Evolutionary conservation across 2,888 invertebrate species (phyloP).

Genomic region (Cephalotes varians): DNA sequence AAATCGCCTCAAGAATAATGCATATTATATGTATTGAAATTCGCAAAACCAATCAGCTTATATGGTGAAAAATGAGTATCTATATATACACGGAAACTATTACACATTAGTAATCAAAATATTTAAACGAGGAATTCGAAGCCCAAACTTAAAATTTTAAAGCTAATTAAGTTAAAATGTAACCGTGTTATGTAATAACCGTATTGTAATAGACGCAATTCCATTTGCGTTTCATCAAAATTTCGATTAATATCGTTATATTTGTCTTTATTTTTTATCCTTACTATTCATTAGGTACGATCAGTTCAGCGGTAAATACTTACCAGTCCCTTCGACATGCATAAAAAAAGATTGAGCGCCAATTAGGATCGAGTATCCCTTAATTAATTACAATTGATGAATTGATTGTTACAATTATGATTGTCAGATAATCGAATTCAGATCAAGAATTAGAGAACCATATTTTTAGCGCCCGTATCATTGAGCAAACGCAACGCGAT

Average conservation of each 20-base stretch:
- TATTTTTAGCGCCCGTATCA: not conserved
- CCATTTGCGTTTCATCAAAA: not conserved
- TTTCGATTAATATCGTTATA: not conserved
- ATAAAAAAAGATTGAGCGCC: slow-evolving; percentile 73
- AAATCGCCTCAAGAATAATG: slow-evolving; percentile 18
- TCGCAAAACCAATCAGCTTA: slow-evolving; percentile 41
- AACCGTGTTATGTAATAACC: too few relatives aligned
- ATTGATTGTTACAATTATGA: slow-evolving; percentile 8
- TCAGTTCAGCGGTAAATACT: slow-evolving; percentile 70
- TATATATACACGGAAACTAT: not conserved
- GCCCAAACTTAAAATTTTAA: not conserved
- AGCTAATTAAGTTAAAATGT: not conserved
- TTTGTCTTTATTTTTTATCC: not conserved
- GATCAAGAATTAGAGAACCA: slow-evolving; percentile 30
- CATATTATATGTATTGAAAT: slow-evolving; percentile 34
- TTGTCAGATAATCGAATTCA: slow-evolving; percentile 26
- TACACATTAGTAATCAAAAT: not conserved
- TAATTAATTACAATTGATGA: slow-evolving; percentile 42
- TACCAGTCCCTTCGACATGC: slow-evolving; percentile 82
- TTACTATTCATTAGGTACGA: slow-evolving; percentile 25
- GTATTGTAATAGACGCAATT: too few relatives aligned
- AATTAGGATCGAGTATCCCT: slow-evolving; percentile 46
- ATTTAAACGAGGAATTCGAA: not conserved
- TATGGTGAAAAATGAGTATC: slow-evolving; percentile 11
- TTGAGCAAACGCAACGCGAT: not conserved